Evolutionary conservation across 2,797 vertebrate species (phyloP).

Genomic region (Chaetophractus vellerosus): DNA sequence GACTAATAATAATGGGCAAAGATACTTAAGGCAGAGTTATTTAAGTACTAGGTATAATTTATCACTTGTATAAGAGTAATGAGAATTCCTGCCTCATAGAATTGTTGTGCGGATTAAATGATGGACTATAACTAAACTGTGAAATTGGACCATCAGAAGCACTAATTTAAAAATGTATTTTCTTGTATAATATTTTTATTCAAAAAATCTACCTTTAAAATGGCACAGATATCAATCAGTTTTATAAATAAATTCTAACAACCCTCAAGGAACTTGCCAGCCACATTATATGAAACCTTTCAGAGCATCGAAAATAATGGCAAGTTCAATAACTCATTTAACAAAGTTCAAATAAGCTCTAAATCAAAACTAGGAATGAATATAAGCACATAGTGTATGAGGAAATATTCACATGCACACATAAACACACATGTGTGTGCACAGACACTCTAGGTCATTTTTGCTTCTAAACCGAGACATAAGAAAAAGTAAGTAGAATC

Average conservation of each 20-base stretch:
- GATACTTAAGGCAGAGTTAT: background rate
- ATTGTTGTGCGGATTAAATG: background rate
- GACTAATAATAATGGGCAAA: background rate
- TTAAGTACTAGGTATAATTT: background rate
- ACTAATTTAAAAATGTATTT: background rate
- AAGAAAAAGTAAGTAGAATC: background rate
- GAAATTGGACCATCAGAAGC: background rate
- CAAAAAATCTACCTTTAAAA: background rate
- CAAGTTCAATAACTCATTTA: background rate
- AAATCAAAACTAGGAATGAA: background rate
- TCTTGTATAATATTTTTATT: slow-evolving; percentile 21
- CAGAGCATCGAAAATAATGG: background rate
- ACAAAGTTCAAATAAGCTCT: background rate
- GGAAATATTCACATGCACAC: background rate
- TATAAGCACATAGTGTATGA: background rate
- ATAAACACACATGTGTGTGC: background rate
- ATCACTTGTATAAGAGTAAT: background rate
- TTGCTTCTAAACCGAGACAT: background rate
- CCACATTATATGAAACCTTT: background rate
- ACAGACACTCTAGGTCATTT: background rate
- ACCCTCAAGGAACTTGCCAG: background rate
- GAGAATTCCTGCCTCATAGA: background rate
- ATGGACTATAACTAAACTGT: background rate
- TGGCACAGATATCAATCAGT: background rate
- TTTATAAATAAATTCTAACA: background rate